Evolutionary conservation across 2,888 invertebrate species (phyloP).

Genomic region (Rotaria socialis): DNA sequence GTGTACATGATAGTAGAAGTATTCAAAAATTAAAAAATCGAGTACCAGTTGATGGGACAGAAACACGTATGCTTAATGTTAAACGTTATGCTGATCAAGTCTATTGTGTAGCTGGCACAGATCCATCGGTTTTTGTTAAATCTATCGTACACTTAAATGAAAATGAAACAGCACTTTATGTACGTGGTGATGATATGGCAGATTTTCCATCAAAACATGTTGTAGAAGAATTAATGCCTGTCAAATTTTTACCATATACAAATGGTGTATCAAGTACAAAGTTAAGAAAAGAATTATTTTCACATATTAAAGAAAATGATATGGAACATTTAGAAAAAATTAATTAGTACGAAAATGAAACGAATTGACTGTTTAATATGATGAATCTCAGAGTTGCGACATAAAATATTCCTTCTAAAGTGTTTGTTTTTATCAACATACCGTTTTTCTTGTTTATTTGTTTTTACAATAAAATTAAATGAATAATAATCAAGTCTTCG

Average conservation of each 20-base stretch:
- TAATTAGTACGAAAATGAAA: conserved; percentile 20
- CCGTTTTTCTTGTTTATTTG: not conserved
- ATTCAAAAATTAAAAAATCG: conserved; percentile 51
- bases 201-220: conserved; percentile 52
- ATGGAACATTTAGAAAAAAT: conserved; percentile 41
- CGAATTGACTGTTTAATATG: not conserved
- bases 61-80: conserved; percentile 53
- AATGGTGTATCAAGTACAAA: conserved; percentile 49
- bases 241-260: conserved; percentile 53
- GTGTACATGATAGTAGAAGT: conserved; percentile 46
- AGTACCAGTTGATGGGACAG: conserved; percentile 53
- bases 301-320: conserved; percentile 43
- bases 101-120: conserved; percentile 53
- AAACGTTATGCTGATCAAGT: conserved; percentile 53
- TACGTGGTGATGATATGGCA: conserved; percentile 55
- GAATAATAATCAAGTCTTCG: not conserved
- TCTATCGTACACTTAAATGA: conserved; percentile 50
- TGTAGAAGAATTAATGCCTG: conserved; percentile 52
- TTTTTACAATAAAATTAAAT: not conserved
- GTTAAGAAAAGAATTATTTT: conserved; percentile 48
- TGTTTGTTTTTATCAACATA: not conserved
- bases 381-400: not conserved
- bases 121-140: conserved; percentile 52
- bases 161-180: conserved; percentile 51
- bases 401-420: too few species aligned